A percentile compares a stretch with the other conserved stretches of the same genome.
phyloP scores from a whole-genome alignment of 2,113 vertebrate genomes.

The Corythoichthys haematopterus region DNA sequence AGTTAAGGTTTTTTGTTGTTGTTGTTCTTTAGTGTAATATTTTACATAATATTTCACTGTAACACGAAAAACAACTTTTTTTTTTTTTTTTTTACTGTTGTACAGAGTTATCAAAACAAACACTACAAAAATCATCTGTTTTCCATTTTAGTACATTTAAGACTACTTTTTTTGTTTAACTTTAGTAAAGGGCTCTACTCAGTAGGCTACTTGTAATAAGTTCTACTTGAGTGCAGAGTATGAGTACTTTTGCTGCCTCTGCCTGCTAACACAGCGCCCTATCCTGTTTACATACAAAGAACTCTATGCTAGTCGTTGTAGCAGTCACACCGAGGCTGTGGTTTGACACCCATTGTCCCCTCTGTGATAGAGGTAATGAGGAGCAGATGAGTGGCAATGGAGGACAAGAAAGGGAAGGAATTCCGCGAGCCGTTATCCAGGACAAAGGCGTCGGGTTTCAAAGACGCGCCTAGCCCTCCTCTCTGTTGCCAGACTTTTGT shows the following conservation, averaged over 20 bases:
- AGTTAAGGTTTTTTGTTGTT: no score
- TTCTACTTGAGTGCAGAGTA: not conserved
- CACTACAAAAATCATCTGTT: no score
- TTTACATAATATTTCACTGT: no score
- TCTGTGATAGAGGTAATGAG: not conserved
- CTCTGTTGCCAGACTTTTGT: conserved; percentile 49
- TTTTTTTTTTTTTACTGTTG: no score
- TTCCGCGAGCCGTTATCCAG: conserved; percentile 21
- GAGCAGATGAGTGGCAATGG: conserved; percentile 7
- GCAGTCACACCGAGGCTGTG: conserved; percentile 20
- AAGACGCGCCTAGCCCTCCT: conserved; percentile 29
- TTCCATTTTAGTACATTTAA: no score
- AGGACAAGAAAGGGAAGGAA: conserved; percentile 10
- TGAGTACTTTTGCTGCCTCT: not conserved
- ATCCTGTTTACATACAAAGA: conserved; percentile 59
- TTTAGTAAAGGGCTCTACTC: no score
- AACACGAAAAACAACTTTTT: no score
- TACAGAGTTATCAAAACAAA: no score
- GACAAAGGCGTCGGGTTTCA: conserved; percentile 53
- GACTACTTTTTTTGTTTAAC: no score
- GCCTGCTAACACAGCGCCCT: conserved; percentile 28
- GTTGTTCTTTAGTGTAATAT: no score
- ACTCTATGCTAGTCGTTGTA: not conserved
- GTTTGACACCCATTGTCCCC: conserved; percentile 38
- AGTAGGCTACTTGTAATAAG: no score